Evolutionary conservation across 2,113 vertebrate genomes (phyloP).

Genomic region (Cyphomyrus discorhynchus): DNA sequence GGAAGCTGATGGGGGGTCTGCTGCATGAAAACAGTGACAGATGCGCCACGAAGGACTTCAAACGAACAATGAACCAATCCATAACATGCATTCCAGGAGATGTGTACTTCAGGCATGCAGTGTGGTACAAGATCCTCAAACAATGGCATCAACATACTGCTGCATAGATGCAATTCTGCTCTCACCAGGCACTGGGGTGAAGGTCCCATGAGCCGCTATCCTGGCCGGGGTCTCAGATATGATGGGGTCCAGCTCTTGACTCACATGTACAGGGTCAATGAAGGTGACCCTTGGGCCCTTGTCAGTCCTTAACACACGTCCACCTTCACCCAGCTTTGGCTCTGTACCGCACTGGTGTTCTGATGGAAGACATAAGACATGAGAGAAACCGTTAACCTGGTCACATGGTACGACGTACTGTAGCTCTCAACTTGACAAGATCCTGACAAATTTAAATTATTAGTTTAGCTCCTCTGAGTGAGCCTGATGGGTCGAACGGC

Average conservation of each 20-base stretch:
- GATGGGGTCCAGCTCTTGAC: conserved; percentile 29
- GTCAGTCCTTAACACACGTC: conserved; percentile 30
- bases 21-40: background rate
- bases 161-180: background rate
- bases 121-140: background rate
- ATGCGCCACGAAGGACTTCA: background rate
- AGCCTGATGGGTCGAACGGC: too few species aligned
- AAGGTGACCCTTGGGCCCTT: conserved; percentile 48
- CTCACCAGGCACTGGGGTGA: conserved; percentile 54
- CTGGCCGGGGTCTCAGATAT: conserved; percentile 28
- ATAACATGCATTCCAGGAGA: too few species aligned
- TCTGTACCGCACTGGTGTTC: conserved; percentile 31
- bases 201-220: conserved; percentile 34
- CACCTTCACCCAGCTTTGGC: conserved; percentile 17
- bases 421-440: too few species aligned
- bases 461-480: too few species aligned
- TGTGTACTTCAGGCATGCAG: background rate
- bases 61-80: background rate
- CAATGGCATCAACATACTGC: background rate
- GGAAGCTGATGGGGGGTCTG: background rate
- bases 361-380: background rate
- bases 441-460: too few species aligned
- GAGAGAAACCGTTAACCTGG: background rate
- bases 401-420: too few species aligned
- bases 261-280: conserved; percentile 29